A percentile compares a stretch with the other conserved stretches of the same genome.
Conservation (phyloP, 2,797 vertebrate genomes). For the Enteromius radiatus region DNA sequence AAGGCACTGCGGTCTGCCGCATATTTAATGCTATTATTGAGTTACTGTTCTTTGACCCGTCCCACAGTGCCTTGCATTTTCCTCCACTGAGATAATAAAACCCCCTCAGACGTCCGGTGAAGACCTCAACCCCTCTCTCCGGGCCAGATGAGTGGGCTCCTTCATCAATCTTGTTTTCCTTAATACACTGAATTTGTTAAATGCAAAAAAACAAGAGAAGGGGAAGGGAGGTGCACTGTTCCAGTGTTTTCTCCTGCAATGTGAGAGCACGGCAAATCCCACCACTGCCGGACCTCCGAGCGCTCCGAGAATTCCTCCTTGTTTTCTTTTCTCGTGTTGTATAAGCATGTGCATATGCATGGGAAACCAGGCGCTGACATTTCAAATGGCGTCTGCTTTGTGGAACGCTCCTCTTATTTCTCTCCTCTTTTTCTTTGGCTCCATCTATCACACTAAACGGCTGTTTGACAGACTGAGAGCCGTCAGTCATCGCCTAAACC, state of each 20-base stretch:
- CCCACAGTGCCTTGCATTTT: constrained; percentile 34
- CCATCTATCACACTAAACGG: constrained; percentile 77
- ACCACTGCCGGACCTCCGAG: constrained; percentile 50
- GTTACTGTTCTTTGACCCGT: constrained; percentile 47
- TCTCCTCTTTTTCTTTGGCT: constrained; percentile 65
- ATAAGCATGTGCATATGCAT: constrained; percentile 76
- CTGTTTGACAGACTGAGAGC: constrained; percentile 77
- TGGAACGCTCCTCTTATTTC: constrained; percentile 59
- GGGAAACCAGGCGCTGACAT: constrained; percentile 75
- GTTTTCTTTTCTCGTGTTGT: constrained; percentile 74
- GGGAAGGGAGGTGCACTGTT: constrained; percentile 61
- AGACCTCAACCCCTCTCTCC: constrained; percentile 22
- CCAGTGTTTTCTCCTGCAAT: constrained; percentile 64
- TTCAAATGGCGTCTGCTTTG: constrained; percentile 72
- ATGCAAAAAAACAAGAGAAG: constrained; percentile 47
- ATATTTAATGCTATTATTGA: constrained; percentile 47
- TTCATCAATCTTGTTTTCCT: constrained; percentile 49
- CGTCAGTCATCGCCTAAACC: constrained; percentile 73
- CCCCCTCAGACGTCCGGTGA: constrained; percentile 14
- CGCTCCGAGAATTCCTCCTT: constrained; percentile 58
- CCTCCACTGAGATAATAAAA: constrained; percentile 38
- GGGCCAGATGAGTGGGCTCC: constrained; percentile 31
- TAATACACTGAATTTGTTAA: constrained; percentile 66
- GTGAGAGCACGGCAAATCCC: constrained; percentile 61
- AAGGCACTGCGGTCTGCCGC: background rate